Base-by-base conservation (phyloP, 1,140 invertebrate species). In the Mactra quadrangularis region DNA sequence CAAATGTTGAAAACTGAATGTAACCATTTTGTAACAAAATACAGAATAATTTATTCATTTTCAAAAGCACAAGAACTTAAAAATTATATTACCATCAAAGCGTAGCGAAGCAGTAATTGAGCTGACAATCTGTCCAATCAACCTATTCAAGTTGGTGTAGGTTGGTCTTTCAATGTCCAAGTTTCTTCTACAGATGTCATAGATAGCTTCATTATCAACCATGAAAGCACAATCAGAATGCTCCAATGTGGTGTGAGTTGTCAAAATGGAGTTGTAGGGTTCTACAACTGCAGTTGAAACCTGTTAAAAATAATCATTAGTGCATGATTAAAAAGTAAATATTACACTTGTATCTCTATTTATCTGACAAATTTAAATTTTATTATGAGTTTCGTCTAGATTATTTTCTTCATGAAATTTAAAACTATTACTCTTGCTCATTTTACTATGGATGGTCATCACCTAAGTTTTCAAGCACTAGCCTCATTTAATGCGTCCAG, bases 121-220 rank as follows among this genome's bases (percentile, higher is more conserved):
- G 90, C 97, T 98, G 95, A 96, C 86, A 76, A 87, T 87, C 79
- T 85, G 85, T 68, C 91, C 82, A 89, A 92, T 84, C 88, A 92
- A 45, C 86, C 91, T 45, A 86, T 92, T 85, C 86, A 92, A 27
- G 92, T 92, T 70, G 59, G 89, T 90, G 87, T 92, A 93, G 25
- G 89, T 88, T 22, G 96, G 97, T 52, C 96, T 94, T 87, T 97
- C 96, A 85, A 98, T 97, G 92, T 97, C 96, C 88, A 98, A 91
- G 91, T 97, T 97, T 55, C 96, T 95, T 52, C 96, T 94, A 93
- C 97, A 98, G 92, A 98, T 97, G 90, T 97, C 97, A 87, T 97
- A 98, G 90, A 98, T 97, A 85, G 96, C 97, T 92, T 97, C 96
- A 91, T 96, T 97, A 93, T 97, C 96, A n/a, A 97, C 87, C 96